phyloP scores from a whole-genome alignment of 2,113 vertebrate species.

The Hippopotamus amphibius region DNA sequence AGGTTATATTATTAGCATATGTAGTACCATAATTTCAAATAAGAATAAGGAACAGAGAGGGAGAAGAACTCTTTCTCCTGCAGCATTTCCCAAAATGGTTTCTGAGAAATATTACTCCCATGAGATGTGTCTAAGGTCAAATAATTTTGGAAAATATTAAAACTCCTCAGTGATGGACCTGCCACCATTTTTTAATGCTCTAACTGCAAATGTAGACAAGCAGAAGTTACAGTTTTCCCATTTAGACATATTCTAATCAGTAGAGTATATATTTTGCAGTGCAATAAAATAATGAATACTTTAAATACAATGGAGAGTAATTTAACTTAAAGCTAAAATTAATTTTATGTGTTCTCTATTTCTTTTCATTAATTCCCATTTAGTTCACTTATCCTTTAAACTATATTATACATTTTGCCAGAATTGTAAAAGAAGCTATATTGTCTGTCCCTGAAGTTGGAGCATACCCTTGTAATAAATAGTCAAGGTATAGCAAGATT shows the following conservation, averaged over 20 bases:
- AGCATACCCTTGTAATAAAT: neutral
- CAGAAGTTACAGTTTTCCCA: neutral
- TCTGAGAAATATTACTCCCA: neutral
- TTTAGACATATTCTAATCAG: neutral
- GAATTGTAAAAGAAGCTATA: neutral
- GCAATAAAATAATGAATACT: neutral
- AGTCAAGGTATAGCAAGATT: neutral
- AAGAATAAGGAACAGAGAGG: neutral
- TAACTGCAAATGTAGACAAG: neutral
- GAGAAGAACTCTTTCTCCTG: neutral
- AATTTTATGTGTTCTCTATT: neutral
- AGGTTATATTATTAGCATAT: neutral
- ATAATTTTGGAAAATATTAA: constrained; percentile 48
- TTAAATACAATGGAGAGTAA: neutral
- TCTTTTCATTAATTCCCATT: constrained; percentile 11
- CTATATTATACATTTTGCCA: neutral
- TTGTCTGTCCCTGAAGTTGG: neutral
- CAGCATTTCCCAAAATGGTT: neutral
- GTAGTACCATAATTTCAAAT: neutral
- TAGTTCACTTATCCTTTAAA: neutral
- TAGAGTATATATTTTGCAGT: neutral
- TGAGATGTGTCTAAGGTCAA: neutral
- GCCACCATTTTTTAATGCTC: neutral
- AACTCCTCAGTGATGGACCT: neutral
- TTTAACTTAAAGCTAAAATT: neutral